Percentiles rank a stretch among this genome's conserved stretches.
These are phyloP conservation scores for Cebidichthys violaceus DNA, from an alignment of 2,113 vertebrate species.

Conservation along the genomic window DNA sequence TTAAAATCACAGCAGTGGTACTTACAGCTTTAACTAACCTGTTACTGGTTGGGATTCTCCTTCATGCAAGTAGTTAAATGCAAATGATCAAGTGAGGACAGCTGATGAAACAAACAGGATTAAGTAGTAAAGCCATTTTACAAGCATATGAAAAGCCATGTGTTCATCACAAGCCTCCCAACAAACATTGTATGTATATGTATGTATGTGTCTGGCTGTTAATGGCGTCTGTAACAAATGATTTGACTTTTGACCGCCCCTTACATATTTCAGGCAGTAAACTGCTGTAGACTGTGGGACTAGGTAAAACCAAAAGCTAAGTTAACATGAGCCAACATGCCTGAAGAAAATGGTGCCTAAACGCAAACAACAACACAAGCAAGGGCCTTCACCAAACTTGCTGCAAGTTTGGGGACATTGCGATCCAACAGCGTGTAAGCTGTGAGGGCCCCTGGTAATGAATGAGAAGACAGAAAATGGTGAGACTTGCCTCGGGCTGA, in stretches of 20 bases:
- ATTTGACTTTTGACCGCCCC: not conserved
- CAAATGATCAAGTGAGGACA: slow-evolving; percentile 89
- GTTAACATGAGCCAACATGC: slow-evolving; percentile 12
- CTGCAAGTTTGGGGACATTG: slow-evolving; percentile 97
- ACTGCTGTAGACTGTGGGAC: not conserved
- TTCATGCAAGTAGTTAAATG: slow-evolving; percentile 91
- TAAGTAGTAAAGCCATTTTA: slow-evolving; percentile 72
- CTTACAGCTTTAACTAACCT: slow-evolving; percentile 96
- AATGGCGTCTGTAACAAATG: not conserved
- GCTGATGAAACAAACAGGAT: slow-evolving; percentile 93
- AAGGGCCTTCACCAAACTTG: slow-evolving; percentile 99
- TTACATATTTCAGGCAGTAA: not conserved
- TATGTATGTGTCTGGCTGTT: slow-evolving; percentile 14
- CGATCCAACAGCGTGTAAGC: slow-evolving; percentile 94
- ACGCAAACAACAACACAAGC: slow-evolving; percentile 84
- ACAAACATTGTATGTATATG: slow-evolving; percentile 26
- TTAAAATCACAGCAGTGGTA: slow-evolving; percentile 75
- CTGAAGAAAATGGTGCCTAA: slow-evolving; percentile 75
- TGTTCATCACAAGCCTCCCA: slow-evolving; percentile 28
- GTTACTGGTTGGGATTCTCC: slow-evolving; percentile 88
- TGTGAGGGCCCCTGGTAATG: slow-evolving; percentile 93
- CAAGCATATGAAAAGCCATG: slow-evolving; percentile 10
- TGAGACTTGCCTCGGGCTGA: slow-evolving; percentile 99
- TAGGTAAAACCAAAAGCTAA: not conserved
- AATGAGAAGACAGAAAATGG: slow-evolving; percentile 91